phyloP scores from a whole-genome alignment of 2,113 vertebrate genomes.

The Globicephala melas region DNA sequence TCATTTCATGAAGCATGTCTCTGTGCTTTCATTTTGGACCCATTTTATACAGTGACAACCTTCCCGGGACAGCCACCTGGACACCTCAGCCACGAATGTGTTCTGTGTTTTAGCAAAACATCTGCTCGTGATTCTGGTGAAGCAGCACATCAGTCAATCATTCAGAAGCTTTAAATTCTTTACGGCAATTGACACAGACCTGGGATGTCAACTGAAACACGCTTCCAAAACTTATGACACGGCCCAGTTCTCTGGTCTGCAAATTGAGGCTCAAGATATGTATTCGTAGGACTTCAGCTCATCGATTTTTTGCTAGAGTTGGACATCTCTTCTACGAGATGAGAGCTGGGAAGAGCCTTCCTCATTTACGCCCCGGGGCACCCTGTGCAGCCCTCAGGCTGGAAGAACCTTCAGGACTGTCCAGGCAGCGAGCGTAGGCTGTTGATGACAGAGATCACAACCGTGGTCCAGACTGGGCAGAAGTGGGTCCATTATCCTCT shows the following conservation, averaged over 20 bases:
- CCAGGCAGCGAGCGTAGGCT: rapidly evolving
- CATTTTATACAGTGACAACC: neutral
- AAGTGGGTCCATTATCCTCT: no score
- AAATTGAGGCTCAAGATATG: neutral
- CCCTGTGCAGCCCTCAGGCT: neutral
- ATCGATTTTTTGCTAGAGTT: neutral
- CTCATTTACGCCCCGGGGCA: rapidly evolving
- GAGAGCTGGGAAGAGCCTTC: no score
- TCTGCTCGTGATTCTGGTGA: neutral
- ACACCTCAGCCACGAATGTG: neutral
- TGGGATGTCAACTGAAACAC: rapidly evolving
- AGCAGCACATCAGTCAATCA: neutral
- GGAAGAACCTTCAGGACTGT: neutral
- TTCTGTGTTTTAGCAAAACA: neutral
- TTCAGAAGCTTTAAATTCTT: neutral
- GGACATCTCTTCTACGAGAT: rapidly evolving
- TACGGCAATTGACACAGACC: rapidly evolving
- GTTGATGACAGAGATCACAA: rapidly evolving
- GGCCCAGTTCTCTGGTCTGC: neutral
- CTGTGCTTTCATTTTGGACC: neutral
- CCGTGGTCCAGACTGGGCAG: rapidly evolving
- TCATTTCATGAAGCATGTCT: neutral
- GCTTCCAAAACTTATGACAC: rapidly evolving
- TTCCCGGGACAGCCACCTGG: rapidly evolving
- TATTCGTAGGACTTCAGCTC: no score